Percentiles rank a stretch among this genome's conserved stretches.
Conservation (phyloP, 2,113 vertebrate genomes). For the Puntigrus tetrazona region DNA sequence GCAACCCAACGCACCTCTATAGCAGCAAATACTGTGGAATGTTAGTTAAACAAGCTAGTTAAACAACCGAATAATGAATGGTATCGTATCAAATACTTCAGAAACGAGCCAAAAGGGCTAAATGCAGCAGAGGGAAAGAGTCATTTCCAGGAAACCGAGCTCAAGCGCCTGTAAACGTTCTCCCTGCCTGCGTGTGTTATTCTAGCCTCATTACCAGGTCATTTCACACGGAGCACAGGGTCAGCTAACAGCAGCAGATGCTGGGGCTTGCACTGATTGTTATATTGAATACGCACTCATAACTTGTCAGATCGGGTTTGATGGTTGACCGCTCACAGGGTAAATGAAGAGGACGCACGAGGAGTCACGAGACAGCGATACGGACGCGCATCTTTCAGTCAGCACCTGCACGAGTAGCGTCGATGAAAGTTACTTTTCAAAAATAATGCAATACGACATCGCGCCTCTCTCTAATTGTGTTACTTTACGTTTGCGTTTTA, state of each 20-base stretch:
- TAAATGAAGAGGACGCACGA: neutral
- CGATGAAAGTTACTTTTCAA: too few relatives aligned
- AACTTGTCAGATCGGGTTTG: slow-evolving; percentile 33
- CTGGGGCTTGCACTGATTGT: neutral
- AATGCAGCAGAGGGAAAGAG: neutral
- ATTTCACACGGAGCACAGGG: slow-evolving; percentile 11
- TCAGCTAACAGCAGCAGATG: slow-evolving; percentile 29
- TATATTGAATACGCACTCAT: slow-evolving; percentile 11
- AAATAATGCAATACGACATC: too few relatives aligned
- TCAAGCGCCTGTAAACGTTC: slow-evolving; percentile 16
- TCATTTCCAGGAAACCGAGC: slow-evolving; percentile 29
- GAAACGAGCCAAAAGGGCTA: neutral
- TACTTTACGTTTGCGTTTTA: too few relatives aligned
- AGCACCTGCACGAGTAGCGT: neutral
- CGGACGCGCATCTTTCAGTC: neutral
- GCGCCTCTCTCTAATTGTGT: too few relatives aligned
- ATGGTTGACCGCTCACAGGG: slow-evolving; percentile 22
- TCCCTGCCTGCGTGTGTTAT: slow-evolving; percentile 30
- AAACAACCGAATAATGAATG: neutral
- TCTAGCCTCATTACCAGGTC: slow-evolving; percentile 33
- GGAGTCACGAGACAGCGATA: slow-evolving; percentile 2
- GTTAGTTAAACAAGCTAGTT: neutral
- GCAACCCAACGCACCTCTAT: neutral
- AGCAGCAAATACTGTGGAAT: neutral
- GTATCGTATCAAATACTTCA: neutral